Percentiles rank a stretch among this genome's conserved stretches.
phyloP scores from a whole-genome alignment of 2,888 invertebrate genomes.

The Drosophila silvestris region DNA sequence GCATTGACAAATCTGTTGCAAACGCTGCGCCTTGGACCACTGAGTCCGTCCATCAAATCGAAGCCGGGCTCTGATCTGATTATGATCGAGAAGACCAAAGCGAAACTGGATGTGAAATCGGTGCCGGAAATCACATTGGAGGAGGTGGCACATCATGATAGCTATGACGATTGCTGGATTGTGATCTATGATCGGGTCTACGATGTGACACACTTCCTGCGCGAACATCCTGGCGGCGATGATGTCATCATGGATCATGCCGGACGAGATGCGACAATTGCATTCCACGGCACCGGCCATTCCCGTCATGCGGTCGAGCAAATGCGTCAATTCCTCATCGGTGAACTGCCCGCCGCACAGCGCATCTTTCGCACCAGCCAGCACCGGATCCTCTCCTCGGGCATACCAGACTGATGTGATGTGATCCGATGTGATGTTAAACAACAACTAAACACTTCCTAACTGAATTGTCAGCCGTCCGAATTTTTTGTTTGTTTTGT shows the following conservation, averaged over 20 bases:
- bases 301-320: conserved; percentile 88
- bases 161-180: conserved; percentile 92
- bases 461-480: conserved; percentile 86
- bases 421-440: not conserved
- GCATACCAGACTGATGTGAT: conserved; percentile 80
- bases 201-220: conserved; percentile 91
- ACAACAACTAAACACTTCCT: conserved; percentile 86
- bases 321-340: conserved; percentile 90
- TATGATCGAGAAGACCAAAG: conserved; percentile 37
- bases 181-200: conserved; percentile 95
- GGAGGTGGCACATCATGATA: conserved; percentile 92
- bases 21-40: conserved; percentile 69
- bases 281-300: conserved; percentile 93
- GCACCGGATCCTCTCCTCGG: conserved; percentile 75
- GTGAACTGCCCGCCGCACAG: conserved; percentile 90
- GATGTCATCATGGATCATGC: conserved; percentile 94
- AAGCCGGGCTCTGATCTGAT: conserved; percentile 23
- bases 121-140: conserved; percentile 88
- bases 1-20: conserved; percentile 77
- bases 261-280: conserved; percentile 93
- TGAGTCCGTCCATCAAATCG: conserved; percentile 38
- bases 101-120: conserved; percentile 32
- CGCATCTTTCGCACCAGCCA: conserved; percentile 88
- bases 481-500: not conserved
- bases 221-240: conserved; percentile 93